Evolutionary conservation across 2,888 invertebrate genomes (phyloP).

Genomic region (Oconnorella tubifera): DNA sequence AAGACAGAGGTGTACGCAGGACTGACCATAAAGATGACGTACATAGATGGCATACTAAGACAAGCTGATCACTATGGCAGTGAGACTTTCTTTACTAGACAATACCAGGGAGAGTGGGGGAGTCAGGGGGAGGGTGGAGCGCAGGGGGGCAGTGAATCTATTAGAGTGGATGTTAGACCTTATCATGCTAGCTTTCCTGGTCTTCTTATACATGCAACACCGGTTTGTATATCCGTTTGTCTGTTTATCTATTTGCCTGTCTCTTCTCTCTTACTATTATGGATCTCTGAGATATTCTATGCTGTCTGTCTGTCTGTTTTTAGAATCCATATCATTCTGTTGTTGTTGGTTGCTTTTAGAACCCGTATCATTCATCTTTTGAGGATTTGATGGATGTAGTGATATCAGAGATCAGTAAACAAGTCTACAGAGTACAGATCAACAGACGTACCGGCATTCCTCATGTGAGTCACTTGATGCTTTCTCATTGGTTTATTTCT

Average conservation of each 20-base stretch:
- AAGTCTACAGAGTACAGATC: too few relatives aligned
- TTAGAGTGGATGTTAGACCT: constrained; percentile 13
- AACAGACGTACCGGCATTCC: too few relatives aligned
- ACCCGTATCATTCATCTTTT: neutral
- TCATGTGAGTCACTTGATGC: too few relatives aligned
- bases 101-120: too few relatives aligned
- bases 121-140: too few relatives aligned
- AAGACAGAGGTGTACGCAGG: neutral
- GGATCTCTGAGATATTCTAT: too few relatives aligned
- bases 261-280: too few relatives aligned
- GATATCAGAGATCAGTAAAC: too few relatives aligned
- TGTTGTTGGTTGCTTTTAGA: constrained; percentile 1
- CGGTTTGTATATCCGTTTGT: neutral
- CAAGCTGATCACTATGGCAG: constrained; percentile 15
- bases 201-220: neutral
- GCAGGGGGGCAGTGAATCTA: neutral
- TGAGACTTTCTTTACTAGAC: constrained; percentile 14
- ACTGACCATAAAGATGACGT: constrained; percentile 12
- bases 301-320: neutral
- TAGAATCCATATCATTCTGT: neutral
- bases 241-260: too few relatives aligned
- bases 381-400: too few relatives aligned
- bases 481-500: too few relatives aligned
- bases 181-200: constrained; percentile 14
- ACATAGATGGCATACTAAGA: constrained; percentile 15